Conservation (phyloP, 2,888 invertebrate species). For the Himalopsyche anomala region DNA sequence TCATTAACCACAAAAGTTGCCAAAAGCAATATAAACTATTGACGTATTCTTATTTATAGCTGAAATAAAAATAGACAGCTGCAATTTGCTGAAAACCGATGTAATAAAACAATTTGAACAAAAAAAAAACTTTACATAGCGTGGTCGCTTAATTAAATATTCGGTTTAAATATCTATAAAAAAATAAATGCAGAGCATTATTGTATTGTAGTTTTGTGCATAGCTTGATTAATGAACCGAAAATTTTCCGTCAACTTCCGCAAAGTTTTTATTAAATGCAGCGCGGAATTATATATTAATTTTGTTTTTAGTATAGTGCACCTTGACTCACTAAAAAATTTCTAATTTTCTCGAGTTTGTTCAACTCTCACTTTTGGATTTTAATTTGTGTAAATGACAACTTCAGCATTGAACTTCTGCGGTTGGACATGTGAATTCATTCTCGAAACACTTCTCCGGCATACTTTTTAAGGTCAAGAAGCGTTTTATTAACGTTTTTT, state of each 20-base stretch:
- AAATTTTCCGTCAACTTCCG: background rate
- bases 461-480: too few relatives aligned
- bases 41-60: too few relatives aligned
- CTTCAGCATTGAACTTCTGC: conserved; percentile 8
- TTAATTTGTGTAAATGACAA: conserved; percentile 28
- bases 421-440: background rate
- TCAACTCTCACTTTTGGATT: conserved; percentile 22
- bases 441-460: background rate
- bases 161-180: background rate
- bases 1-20: too few relatives aligned
- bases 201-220: background rate
- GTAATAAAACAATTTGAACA: too few relatives aligned
- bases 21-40: too few relatives aligned
- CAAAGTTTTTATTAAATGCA: background rate
- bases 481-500: background rate
- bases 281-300: background rate
- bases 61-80: too few relatives aligned
- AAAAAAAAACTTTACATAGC: background rate
- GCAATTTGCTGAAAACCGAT: too few relatives aligned
- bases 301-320: conserved; percentile 1
- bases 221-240: background rate
- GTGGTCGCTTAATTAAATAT: background rate
- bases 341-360: conserved; percentile 35
- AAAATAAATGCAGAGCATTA: background rate
- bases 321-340: conserved; percentile 36